Percentiles rank a stretch among this genome's conserved stretches.
Evolutionary conservation across 2,797 vertebrate species (phyloP).

Genomic region (Ctenopoma kingsleyae): DNA sequence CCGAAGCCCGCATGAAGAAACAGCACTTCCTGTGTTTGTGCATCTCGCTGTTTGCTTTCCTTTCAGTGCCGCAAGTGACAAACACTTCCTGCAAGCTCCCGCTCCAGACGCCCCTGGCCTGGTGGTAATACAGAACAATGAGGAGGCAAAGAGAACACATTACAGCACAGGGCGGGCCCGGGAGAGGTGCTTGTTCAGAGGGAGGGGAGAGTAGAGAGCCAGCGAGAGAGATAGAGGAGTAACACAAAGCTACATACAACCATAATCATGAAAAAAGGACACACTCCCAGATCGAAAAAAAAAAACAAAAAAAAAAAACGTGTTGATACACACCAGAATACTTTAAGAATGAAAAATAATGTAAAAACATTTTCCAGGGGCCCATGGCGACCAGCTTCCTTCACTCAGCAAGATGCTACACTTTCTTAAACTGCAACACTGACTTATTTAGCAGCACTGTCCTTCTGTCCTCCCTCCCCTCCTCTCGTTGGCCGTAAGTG

Average conservation of each 20-base stretch:
- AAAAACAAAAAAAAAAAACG: no score
- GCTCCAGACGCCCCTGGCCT: constrained; percentile 26
- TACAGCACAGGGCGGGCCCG: constrained; percentile 43
- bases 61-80: constrained; percentile 31
- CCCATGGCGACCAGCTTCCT: not conserved
- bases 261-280: constrained; percentile 39
- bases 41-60: constrained; percentile 46
- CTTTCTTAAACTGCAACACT: not conserved
- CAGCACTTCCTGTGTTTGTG: constrained; percentile 73
- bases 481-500: constrained; percentile 30
- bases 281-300: no score
- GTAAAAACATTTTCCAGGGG: not conserved
- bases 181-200: constrained; percentile 6
- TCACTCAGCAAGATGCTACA: not conserved
- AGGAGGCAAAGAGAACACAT: constrained; percentile 49
- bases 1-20: constrained; percentile 30
- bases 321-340: constrained; percentile 2
- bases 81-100: constrained; percentile 63
- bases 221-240: constrained; percentile 5
- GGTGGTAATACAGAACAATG: constrained; percentile 60
- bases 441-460: not conserved
- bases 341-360: no score
- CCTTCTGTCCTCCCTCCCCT: not conserved
- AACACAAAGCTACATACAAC: constrained; percentile 31
- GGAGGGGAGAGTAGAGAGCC: not conserved